A percentile compares a stretch with the other conserved stretches of the same genome.
phyloP scores from a whole-genome alignment of 23 tunicate genomes.

The Ascidia mentula region DNA sequence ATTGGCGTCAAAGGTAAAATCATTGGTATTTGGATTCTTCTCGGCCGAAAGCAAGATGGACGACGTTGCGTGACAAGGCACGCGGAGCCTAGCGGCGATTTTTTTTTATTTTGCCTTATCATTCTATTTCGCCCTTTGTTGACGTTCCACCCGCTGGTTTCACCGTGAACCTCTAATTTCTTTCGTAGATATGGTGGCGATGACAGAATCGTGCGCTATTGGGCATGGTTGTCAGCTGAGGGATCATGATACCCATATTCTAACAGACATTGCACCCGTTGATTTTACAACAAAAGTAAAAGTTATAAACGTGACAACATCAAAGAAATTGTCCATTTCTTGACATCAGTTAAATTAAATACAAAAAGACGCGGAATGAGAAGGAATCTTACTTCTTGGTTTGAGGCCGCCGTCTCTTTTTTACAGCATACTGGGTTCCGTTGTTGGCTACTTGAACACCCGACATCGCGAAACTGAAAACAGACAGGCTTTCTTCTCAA shows the following conservation, averaged over 20 bases:
- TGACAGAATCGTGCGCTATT: not conserved
- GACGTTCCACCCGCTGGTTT: conserved; percentile 17
- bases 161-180: conserved; percentile 9
- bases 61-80: conserved; percentile 19
- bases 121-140: conserved; percentile 17
- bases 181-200: not conserved
- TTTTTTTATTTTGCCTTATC: not conserved
- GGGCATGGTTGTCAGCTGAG: not conserved
- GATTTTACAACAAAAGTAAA: too few species aligned
- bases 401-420: conserved; percentile 71
- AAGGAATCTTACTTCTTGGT: conserved; percentile 65
- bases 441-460: not conserved
- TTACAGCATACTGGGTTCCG: conserved; percentile 66
- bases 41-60: not conserved
- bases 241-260: too few species aligned
- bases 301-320: too few species aligned
- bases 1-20: too few species aligned
- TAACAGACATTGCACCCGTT: too few species aligned
- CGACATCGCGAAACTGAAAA: not conserved
- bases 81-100: not conserved
- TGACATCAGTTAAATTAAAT: too few species aligned
- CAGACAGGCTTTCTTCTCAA: not conserved
- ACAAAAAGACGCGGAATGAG: too few species aligned
- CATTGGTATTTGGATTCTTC: too few species aligned
- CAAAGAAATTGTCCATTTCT: too few species aligned